Percentiles rank a stretch among this genome's conserved stretches.
phyloP scores from a whole-genome alignment of 2,888 invertebrate genomes.

The Synanthedon myopaeformis region DNA sequence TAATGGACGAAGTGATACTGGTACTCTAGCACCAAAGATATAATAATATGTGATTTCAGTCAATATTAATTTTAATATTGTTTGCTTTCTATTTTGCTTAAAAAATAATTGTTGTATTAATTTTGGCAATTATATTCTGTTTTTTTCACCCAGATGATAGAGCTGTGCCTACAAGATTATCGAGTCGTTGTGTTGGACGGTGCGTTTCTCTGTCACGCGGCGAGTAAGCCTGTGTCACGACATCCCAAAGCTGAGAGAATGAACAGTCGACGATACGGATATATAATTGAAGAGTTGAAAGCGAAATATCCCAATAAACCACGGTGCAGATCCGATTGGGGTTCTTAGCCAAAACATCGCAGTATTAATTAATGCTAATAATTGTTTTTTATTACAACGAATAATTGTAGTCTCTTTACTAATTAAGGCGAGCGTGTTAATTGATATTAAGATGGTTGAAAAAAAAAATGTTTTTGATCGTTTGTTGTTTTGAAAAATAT shows the following conservation, averaged over 20 bases:
- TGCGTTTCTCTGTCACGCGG: constrained; percentile 78
- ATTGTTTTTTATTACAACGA: too few species aligned
- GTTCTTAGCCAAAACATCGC: not conserved
- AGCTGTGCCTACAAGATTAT: constrained; percentile 80
- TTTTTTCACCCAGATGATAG: constrained; percentile 75
- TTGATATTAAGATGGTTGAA: too few species aligned
- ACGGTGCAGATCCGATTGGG: not conserved
- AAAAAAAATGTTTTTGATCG: too few species aligned
- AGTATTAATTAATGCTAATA: too few species aligned
- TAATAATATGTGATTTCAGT: too few species aligned
- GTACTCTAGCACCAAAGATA: too few species aligned
- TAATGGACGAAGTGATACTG: too few species aligned
- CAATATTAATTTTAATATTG: too few species aligned
- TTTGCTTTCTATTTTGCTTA: not conserved
- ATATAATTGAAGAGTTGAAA: constrained; percentile 54
- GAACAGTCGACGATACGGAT: constrained; percentile 61
- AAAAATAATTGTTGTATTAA: not conserved
- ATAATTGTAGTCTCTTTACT: too few species aligned
- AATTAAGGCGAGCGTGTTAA: too few species aligned
- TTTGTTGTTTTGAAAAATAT: too few species aligned
- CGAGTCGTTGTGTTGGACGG: constrained; percentile 79
- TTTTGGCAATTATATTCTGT: too few species aligned
- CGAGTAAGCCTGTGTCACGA: constrained; percentile 35
- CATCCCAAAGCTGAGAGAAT: constrained; percentile 26
- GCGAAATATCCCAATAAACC: constrained; percentile 56